Conservation (phyloP, 2,113 vertebrate genomes). For the Setophaga petechia region DNA sequence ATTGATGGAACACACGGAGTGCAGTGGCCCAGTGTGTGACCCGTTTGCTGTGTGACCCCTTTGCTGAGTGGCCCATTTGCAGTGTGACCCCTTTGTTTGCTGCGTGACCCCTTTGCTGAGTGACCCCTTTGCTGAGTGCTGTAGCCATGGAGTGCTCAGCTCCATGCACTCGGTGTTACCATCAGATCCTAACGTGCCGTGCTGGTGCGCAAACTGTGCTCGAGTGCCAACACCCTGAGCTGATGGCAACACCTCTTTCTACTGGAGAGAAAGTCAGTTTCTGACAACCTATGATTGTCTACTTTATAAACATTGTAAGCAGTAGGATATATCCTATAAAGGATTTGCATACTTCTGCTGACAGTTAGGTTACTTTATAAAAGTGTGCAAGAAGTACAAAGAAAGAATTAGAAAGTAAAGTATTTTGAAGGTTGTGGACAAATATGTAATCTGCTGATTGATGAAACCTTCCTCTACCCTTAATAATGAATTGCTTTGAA, state of each 20-base stretch:
- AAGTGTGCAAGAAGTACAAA: conserved; percentile 10
- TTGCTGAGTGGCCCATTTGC: neutral
- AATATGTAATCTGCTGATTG: neutral
- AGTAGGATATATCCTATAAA: neutral
- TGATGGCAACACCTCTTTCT: neutral
- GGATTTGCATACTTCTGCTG: neutral
- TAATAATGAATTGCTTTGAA: conserved; percentile 12
- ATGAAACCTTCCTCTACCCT: neutral
- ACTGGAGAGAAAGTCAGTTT: neutral
- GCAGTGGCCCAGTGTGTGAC: neutral
- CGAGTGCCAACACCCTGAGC: accelerated
- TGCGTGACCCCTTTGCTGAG: too few relatives aligned
- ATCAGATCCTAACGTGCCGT: accelerated
- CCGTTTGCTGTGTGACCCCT: neutral
- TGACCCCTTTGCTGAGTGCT: neutral
- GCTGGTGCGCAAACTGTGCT: too few relatives aligned
- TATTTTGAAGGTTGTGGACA: neutral
- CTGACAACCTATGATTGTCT: neutral
- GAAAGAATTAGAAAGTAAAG: neutral
- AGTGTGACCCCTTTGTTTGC: too few relatives aligned
- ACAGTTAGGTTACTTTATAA: neutral
- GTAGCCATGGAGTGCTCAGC: too few relatives aligned
- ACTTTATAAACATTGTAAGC: neutral
- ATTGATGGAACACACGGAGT: neutral
- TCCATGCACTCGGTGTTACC: accelerated